Evolutionary conservation across 2,113 vertebrate genomes (phyloP).

Genomic region (Ailuropoda melanoleuca): DNA sequence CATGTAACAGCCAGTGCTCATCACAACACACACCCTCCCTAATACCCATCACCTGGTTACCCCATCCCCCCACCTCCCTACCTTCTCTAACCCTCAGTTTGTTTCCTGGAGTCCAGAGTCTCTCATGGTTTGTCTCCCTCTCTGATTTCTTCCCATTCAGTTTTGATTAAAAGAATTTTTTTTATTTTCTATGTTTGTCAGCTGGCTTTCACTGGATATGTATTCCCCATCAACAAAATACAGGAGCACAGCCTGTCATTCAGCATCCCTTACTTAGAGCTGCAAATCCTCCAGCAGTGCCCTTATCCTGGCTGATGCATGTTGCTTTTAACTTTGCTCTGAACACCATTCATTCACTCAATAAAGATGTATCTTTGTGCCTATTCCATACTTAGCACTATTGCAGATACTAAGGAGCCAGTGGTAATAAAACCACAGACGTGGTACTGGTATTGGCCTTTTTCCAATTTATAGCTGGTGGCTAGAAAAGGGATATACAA

Average conservation of each 20-base stretch:
- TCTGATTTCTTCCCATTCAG: too few relatives aligned
- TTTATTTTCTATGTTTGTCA: neutral
- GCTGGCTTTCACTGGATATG: neutral
- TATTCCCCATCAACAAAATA: neutral
- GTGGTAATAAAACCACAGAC: neutral
- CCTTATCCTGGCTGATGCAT: neutral
- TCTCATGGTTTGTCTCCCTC: too few relatives aligned
- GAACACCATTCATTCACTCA: neutral
- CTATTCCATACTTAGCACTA: neutral
- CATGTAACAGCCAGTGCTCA: too few relatives aligned
- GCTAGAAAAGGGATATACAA: neutral
- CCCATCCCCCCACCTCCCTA: too few relatives aligned
- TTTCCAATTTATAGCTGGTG: neutral
- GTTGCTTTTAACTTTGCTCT: neutral
- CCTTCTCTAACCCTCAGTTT: too few relatives aligned
- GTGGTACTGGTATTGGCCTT: neutral
- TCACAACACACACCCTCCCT: too few relatives aligned
- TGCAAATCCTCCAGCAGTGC: rapidly evolving
- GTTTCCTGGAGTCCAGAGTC: too few relatives aligned
- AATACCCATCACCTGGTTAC: too few relatives aligned
- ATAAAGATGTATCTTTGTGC: neutral
- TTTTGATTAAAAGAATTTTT: neutral
- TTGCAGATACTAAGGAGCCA: neutral
- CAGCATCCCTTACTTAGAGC: neutral
- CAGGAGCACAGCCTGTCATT: neutral